phyloP scores from a whole-genome alignment of 2,113 vertebrate species.

The Pardalotus punctatus region DNA sequence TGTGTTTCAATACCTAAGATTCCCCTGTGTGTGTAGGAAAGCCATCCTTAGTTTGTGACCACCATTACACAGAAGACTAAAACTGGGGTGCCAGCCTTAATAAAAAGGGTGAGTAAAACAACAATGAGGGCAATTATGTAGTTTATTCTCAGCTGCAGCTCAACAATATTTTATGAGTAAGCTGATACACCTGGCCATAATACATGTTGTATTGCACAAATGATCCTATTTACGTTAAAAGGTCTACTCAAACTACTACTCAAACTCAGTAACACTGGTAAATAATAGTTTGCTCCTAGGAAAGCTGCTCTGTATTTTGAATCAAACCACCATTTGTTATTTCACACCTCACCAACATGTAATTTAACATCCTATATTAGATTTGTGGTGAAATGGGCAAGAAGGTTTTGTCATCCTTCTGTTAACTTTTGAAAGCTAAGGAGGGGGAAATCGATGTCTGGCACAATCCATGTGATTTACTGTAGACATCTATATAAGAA shows the following conservation, averaged over 20 bases:
- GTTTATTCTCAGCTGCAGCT: background rate
- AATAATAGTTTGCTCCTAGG: background rate
- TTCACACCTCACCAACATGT: background rate
- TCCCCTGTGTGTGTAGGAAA: background rate
- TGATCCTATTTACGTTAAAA: background rate
- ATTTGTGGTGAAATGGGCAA: background rate
- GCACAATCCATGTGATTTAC: background rate
- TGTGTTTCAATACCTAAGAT: background rate
- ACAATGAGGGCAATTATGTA: background rate
- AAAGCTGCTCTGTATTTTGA: background rate
- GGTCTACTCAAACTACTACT: background rate
- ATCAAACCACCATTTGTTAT: background rate
- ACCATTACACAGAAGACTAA: background rate
- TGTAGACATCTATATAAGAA: background rate
- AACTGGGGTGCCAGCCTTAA: background rate
- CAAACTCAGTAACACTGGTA: background rate
- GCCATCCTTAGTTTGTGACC: background rate
- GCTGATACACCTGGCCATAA: background rate
- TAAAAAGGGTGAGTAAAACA: background rate
- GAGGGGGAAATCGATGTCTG: background rate
- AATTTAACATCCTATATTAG: background rate
- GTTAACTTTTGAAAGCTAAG: background rate
- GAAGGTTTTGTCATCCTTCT: background rate
- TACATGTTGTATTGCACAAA: background rate
- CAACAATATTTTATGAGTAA: background rate